phyloP scores from a whole-genome alignment of 92 coral and sea anemone species.

The Zoanthus sociatus region DNA sequence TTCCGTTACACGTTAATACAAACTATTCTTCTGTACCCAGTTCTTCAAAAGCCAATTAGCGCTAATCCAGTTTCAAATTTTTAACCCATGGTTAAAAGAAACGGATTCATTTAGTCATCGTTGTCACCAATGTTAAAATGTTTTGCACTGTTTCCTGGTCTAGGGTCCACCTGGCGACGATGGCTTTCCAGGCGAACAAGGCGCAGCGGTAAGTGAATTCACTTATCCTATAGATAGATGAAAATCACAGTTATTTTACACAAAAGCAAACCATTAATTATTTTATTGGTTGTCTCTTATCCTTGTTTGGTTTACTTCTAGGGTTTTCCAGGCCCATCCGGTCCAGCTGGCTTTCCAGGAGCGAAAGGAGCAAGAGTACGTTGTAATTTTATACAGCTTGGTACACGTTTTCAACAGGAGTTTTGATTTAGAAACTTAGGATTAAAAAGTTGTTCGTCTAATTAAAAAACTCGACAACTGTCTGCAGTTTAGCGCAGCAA shows the following conservation, averaged over 20 bases:
- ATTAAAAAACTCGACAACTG: too few species aligned
- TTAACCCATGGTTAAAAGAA: too few species aligned
- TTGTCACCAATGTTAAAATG: neutral
- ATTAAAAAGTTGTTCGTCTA: too few species aligned
- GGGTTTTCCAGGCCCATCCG: conserved; percentile 9
- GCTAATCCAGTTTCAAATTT: too few species aligned
- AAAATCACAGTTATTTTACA: neutral
- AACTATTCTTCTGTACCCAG: too few species aligned
- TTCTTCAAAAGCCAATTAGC: too few species aligned
- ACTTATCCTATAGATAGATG: neutral
- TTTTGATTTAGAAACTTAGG: too few species aligned
- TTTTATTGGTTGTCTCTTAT: too few species aligned
- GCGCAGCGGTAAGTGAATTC: neutral
- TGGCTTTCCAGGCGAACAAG: conserved; percentile 17
- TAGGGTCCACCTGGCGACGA: conserved; percentile 14
- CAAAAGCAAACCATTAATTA: neutral
- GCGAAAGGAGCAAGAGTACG: conserved; percentile 17
- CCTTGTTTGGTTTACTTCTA: neutral
- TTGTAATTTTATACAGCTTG: neutral
- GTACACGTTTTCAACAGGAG: neutral
- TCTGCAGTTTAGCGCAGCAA: too few species aligned
- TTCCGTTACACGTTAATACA: too few species aligned
- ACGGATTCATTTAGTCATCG: neutral
- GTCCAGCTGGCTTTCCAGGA: conserved; percentile 12
- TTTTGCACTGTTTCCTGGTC: neutral